A percentile compares a stretch with the other conserved stretches of the same genome.
Conservation (phyloP, 2,113 vertebrate genomes). For the Dicerorhinus sumatrensis region DNA sequence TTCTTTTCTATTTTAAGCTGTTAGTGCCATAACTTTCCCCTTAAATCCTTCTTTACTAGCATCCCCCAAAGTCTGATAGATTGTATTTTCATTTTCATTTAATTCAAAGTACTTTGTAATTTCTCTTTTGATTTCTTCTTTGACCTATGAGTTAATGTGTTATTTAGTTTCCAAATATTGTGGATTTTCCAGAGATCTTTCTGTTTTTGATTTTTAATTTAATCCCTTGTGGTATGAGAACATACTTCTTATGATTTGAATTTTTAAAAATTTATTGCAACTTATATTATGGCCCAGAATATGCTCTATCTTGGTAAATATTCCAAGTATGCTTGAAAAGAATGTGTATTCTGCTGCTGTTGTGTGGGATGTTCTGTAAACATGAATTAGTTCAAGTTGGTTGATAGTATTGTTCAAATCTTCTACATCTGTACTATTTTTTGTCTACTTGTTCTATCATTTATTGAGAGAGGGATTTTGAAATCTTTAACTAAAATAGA, state of each 20-base stretch:
- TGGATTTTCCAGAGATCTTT: constrained; percentile 24
- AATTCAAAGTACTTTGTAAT: not conserved
- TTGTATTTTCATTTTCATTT: not conserved
- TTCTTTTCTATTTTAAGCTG: not conserved
- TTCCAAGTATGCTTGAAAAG: not conserved
- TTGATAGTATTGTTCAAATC: constrained; percentile 5
- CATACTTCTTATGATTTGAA: not conserved
- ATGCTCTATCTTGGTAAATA: not conserved
- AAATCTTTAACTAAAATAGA: constrained; percentile 36
- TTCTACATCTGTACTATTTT: not conserved
- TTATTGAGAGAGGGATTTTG: not conserved
- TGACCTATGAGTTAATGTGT: not conserved
- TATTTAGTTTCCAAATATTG: constrained; percentile 26
- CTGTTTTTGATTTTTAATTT: constrained; percentile 38
- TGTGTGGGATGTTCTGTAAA: not conserved
- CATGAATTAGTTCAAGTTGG: not conserved
- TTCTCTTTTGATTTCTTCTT: constrained; percentile 29
- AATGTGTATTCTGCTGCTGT: not conserved
- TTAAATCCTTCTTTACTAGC: not conserved
- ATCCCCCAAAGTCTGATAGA: not conserved
- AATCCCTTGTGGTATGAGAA: constrained; percentile 22
- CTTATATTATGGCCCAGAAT: constrained; percentile 18
- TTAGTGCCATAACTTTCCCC: not conserved
- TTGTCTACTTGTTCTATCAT: not conserved
- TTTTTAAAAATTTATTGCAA: constrained; percentile 40